Evolutionary conservation across 2,797 vertebrate species (phyloP), one percentile per base, ranked within the genome.

Genomic region (Dryobates pubescens): DNA sequence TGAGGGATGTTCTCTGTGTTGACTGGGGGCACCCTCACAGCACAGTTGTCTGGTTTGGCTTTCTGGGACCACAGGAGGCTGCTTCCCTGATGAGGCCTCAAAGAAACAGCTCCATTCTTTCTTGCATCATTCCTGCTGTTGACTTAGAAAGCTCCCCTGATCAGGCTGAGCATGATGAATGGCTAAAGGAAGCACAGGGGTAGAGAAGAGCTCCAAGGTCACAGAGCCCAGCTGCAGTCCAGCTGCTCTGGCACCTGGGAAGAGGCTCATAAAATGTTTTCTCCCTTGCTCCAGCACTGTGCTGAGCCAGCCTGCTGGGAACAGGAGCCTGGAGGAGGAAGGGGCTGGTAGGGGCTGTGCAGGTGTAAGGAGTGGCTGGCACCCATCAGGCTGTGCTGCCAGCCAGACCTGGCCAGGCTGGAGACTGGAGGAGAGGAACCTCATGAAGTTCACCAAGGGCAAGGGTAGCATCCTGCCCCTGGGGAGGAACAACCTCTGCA

Each of bases 1-100:
- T 9, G 13, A 0, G 0, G 51, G 41, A 23, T 0, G 0, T 61
- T 87, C 17, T 0, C 4, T 49, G 30, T 2, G 1, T 34, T 27
- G 26, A 15, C 6, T 32, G 17, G 29, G 36, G 24, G 7, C 71
- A 4, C 47, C 18, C 45, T 9, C 16, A 0, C 34, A 10, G 47
- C 36, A 2, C 41, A 3, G 1, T 1, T 10, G 49, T 6, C 17
- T 10, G 67, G 30, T 54, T 34, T 36, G 82, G n/a, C 59, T 53
- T 67, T 64, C 17, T 58, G 79, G 57, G 43, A 59, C 18, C 34
- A 2, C 78, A n/a, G 30, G 78, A 89, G 61, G 63, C 61, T 59
- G 62, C 45, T 75, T 36, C n/a, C 27, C 23, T 27, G 6, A 0
- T 1, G 2, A 8, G 3, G 38, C 34, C 34, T 64, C 3, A 1